Conservation (phyloP, 2,888 invertebrate species). For the Muschampia plurimacula region DNA sequence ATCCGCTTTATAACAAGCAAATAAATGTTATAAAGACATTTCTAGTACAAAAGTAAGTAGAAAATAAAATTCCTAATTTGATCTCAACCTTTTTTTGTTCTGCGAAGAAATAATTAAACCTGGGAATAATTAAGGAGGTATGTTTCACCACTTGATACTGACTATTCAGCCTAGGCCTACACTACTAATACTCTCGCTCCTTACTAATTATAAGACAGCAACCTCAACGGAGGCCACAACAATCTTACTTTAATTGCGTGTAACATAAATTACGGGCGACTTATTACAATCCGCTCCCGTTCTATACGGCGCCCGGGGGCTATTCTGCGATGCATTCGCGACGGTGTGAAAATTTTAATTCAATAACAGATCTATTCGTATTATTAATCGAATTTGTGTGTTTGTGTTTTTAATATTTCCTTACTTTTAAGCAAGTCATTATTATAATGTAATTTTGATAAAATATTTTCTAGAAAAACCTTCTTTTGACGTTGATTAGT, state of each 20-base stretch:
- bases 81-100: too few relatives aligned
- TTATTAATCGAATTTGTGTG: conserved; percentile 27
- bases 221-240: conserved; percentile 62
- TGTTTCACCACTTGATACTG: not conserved
- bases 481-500: too few relatives aligned
- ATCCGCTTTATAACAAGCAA: too few relatives aligned
- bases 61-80: too few relatives aligned
- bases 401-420: too few relatives aligned
- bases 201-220: not conserved
- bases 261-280: conserved; percentile 82
- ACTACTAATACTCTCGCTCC: conserved; percentile 1
- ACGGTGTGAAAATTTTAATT: conserved; percentile 45
- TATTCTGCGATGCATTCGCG: conserved; percentile 54
- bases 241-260: conserved; percentile 85
- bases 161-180: not conserved
- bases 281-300: conserved; percentile 83
- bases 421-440: too few relatives aligned
- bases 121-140: not conserved
- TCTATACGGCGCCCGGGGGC: conserved; percentile 69
- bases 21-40: too few relatives aligned
- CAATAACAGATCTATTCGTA: conserved; percentile 28
- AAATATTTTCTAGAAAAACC: too few relatives aligned
- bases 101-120: too few relatives aligned
- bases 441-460: too few relatives aligned
- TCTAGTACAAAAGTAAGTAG: too few relatives aligned